Base-by-base conservation (phyloP, 1,140 invertebrate species). In the Theocolax elegans region DNA sequence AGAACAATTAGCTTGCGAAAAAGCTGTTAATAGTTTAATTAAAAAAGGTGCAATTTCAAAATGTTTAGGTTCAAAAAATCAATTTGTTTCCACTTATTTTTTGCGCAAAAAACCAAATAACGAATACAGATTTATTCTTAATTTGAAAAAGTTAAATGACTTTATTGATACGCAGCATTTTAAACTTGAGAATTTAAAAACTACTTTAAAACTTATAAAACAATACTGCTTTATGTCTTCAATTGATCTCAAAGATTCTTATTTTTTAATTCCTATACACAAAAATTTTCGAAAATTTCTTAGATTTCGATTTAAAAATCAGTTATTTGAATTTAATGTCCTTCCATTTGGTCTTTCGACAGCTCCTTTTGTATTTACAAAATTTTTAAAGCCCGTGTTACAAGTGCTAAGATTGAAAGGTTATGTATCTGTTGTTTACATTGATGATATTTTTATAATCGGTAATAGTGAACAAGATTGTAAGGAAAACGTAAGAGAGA, bases 191-290 rank as follows among this genome's bases (percentile, higher is more conserved):
- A 40, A 60, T n/a, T n/a, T 48, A 15, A 42, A 44, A 44, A 44
- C 19, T 7, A 38, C 40, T 4, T 13, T 44, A 25, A 60, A 44
- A 23, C 6, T 60, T 27, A 25, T 60, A n/a, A 3, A 42, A 1
- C n/a, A 10, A 17, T 6, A 60, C 25, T 23, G n/a, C 23, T 69
- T 19, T 13, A 60, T 69, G 67, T n/a, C 42, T 1, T 17, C 13
- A 51, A 38, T 69, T 44, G 67, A 74, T 42, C 27, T 74, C 4
- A 49, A 72, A 51, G 69, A 69, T 31, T 69, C 65, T 2, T 72
- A 65, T 35, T 60, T 64, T 49, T 2, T 63, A 15, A 21, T 71
- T 17, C 17, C 27, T 19, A 62, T 74, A 27, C 12, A 64, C 46
- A 40, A 15, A 53, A 29, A 44, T 13, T 35, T 51, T 15, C 54